phyloP scores from a whole-genome alignment of 2,797 vertebrate species.

The Trachops cirrhosus region DNA sequence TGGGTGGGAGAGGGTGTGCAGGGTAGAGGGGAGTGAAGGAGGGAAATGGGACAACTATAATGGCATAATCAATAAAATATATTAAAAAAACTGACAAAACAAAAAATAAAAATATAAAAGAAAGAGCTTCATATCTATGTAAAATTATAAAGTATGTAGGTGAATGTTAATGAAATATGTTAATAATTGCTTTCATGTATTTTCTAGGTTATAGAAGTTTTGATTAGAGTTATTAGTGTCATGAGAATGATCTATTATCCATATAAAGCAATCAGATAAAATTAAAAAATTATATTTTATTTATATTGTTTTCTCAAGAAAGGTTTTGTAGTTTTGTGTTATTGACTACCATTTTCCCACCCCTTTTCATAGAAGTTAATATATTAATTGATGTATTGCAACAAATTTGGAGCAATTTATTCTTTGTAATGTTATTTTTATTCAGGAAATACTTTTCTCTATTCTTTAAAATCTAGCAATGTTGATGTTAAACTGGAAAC shows the following conservation, averaged over 20 bases:
- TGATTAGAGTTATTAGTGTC: not conserved
- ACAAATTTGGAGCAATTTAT: not conserved
- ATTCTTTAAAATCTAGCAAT: not conserved
- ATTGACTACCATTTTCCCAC: not conserved
- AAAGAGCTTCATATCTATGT: not conserved
- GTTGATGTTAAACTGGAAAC: not conserved
- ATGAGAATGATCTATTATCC: not conserved
- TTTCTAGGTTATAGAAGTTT: not conserved
- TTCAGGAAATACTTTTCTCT: not conserved
- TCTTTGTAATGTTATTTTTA: conserved; percentile 13
- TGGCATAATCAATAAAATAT: no score
- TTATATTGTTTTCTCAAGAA: not conserved
- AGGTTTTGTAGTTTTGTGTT: not conserved
- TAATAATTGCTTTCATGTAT: not conserved
- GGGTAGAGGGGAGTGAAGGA: no score
- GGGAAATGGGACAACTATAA: no score
- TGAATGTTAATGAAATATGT: not conserved
- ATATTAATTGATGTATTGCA: not conserved
- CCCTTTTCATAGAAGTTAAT: not conserved
- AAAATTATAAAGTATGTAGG: not conserved
- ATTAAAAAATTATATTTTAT: not conserved
- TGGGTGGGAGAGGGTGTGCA: no score
- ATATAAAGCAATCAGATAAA: not conserved
- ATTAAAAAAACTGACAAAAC: no score
- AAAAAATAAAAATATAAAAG: no score